Evolutionary conservation across 2,797 vertebrate genomes (phyloP).

Genomic region (Chaetodon trifasciatus): DNA sequence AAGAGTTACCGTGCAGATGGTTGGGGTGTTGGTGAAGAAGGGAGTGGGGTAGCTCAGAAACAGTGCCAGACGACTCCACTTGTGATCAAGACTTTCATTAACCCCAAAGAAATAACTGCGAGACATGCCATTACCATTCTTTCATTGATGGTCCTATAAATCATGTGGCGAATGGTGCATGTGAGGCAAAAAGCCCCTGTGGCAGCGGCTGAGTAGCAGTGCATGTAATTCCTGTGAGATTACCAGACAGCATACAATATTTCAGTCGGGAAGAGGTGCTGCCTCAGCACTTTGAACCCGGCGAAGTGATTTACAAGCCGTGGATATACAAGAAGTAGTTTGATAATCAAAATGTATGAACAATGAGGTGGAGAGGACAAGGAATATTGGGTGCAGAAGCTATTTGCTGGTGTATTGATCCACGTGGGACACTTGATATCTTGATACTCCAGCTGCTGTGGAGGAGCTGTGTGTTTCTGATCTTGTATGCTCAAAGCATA

Average conservation of each 20-base stretch:
- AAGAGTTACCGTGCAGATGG: conserved; percentile 49
- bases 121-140: conserved; percentile 45
- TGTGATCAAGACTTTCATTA: conserved; percentile 72
- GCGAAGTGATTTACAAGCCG: conserved; percentile 45
- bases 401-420: conserved; percentile 47
- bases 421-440: conserved; percentile 17
- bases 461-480: conserved; percentile 13
- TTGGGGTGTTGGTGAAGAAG: conserved; percentile 38
- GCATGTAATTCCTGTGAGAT: conserved; percentile 59
- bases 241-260: conserved; percentile 50
- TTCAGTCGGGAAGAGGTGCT: conserved; percentile 64
- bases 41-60: conserved; percentile 34
- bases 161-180: conserved; percentile 45
- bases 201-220: conserved; percentile 57
- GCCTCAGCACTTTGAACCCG: conserved; percentile 48
- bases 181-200: conserved; percentile 36
- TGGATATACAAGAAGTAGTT: conserved; percentile 17
- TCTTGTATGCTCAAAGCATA: conserved; percentile 41
- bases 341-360: conserved; percentile 56
- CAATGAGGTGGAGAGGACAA: conserved; percentile 18
- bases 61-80: conserved; percentile 34
- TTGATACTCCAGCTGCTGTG: neutral
- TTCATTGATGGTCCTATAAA: conserved; percentile 69
- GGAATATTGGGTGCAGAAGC: conserved; percentile 10
- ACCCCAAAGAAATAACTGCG: conserved; percentile 62